Evolutionary conservation across 2,888 invertebrate genomes (phyloP), one percentile per base, ranked within the genome.

Genomic region (Synergus laeviventris): DNA sequence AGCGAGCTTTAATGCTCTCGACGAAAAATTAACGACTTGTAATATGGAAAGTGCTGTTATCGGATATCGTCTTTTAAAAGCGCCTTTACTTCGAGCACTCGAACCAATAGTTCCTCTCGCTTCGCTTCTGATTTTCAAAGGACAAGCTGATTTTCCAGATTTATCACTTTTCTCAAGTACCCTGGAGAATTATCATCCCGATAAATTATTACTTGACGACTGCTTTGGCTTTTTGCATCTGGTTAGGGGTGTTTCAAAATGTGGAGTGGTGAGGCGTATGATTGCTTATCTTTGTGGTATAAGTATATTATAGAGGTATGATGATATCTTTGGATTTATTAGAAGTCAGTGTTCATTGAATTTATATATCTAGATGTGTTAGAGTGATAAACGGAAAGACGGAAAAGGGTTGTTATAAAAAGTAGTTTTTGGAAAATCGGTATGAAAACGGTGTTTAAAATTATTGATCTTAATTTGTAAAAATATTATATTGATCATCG

Each of bases 21-120:
- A 80, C 56, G 81, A 81, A 80, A 81, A 78, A 75, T 80, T 80
- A 80, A 81, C 12, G 73, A 78, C 76, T 75, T 75, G 75, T 76
- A 73, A 45, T 45, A 16, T 11, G 45, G 75, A 74, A 49, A 54
- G 61, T 75, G 45, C 36, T 38, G 66, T 66, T 56, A 54, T 60
- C 18, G 60, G 36, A 36, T 11, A 31, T 75, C 66, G 42, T n/a
- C 9, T 24, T 14, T 11, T 42, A 9, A 56, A 56, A 21, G 21
- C 12, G 4, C 56, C 42, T 42, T 14, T 56, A 21, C 21, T 56
- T 56, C 56, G 9, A 56, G 18, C 21, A 56, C 56, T 56, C 18
- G 56, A 56, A 56, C 2, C 21, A 21, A 9, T n/a, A n/a, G n/a
- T 56, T 56, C 21, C 56, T 21, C 21, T 56, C 56, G 21, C 56